Percentiles rank a stretch among this genome's conserved stretches.
These are phyloP conservation scores for Cyprinella venusta DNA, from an alignment of 2,797 vertebrate genomes.

Conservation along the genomic window DNA sequence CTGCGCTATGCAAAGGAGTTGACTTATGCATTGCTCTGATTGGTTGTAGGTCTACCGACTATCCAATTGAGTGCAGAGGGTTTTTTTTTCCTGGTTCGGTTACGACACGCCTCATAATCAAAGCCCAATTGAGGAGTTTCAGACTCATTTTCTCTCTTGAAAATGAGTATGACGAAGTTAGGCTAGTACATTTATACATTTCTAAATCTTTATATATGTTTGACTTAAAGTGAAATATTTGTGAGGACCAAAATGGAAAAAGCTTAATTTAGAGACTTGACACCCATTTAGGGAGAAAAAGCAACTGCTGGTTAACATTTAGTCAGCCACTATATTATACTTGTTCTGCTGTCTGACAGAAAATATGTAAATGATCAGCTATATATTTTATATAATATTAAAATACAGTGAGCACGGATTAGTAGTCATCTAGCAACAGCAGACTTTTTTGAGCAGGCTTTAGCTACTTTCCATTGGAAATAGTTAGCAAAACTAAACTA, in stretches of 20 bases:
- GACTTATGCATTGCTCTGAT: too few species aligned
- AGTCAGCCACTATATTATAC: background rate
- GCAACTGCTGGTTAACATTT: background rate
- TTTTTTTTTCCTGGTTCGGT: too few species aligned
- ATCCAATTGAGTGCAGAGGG: too few species aligned
- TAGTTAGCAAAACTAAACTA: background rate
- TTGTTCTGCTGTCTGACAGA: background rate
- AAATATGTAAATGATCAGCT: background rate
- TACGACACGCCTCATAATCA: too few species aligned
- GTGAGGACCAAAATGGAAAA: background rate
- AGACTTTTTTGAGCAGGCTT: background rate
- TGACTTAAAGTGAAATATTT: background rate
- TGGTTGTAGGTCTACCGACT: too few species aligned
- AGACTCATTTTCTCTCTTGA: too few species aligned
- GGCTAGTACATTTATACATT: too few species aligned
- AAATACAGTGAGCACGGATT: background rate
- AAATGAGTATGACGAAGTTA: too few species aligned
- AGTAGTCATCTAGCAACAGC: too few species aligned
- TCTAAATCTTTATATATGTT: background rate
- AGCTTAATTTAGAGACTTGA: background rate
- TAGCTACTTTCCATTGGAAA: background rate
- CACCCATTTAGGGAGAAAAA: background rate
- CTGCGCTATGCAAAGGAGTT: too few species aligned
- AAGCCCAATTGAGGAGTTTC: too few species aligned
- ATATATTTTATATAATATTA: background rate